Base-by-base conservation (phyloP, 2,113 vertebrate genomes). In the Sebastes schlegelii region DNA sequence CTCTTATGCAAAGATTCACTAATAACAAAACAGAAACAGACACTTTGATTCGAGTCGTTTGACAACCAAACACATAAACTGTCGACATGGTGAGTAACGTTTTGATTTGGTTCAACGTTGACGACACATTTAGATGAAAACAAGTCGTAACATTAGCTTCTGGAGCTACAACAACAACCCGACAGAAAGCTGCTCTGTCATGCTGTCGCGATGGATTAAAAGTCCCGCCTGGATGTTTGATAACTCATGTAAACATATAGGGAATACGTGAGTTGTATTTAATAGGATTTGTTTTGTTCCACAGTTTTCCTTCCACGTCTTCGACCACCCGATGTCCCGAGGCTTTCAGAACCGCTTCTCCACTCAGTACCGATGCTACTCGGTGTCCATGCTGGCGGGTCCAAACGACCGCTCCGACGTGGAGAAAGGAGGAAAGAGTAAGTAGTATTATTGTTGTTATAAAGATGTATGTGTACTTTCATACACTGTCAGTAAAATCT, bases 391-490 rank as follows among this genome's bases (percentile, higher is more conserved):
- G 98, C 94, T 99, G 45, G 97, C 98, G 0, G 98, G 98, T 76
- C 98, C 98, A 70, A 99, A 98, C 90, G 98, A 99, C 96, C 96
- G 98, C 77, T 99, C 98, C 60, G 98, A 99, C 90, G 98, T 99
- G 91, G 98, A 99, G 94, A 99, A 99, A 96, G 98, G 98, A 94
- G 98, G 98, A 91, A 99, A 99, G 96, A 99, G 98, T 99, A 16
- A 74, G 51, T 4, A 7, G 51, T 4, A 7, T 5, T 21, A 0
- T 11, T 40, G 1, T 5, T 26, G 26, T 51, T 17, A 1, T 3
- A 49, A 14, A 12, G 26, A 34, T 34, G 26, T 34, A 42, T n/a
- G 13, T 55, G 34, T 13, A 43, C 34, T n/a, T 43, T 4, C 5
- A 1, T n/a, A 68, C 46, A 14, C 68, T 12, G 17, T 11, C 17